These are phyloP conservation scores for Cactoblastis cactorum DNA, from an alignment of 2,888 invertebrate species.

Conservation along the genomic window DNA sequence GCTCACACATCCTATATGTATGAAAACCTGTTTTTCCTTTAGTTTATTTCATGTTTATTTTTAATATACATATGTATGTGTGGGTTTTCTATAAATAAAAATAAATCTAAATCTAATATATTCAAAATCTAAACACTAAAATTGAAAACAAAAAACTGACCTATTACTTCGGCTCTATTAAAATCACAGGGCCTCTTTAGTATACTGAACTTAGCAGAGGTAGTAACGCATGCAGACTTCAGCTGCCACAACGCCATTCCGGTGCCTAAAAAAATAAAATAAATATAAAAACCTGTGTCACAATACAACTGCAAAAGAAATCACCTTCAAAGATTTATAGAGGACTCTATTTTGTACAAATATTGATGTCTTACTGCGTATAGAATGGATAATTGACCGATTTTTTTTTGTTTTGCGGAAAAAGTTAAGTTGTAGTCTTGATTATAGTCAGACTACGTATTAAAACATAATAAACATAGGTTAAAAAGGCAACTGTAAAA, in stretches of 20 bases:
- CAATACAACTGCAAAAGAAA: conserved; percentile 31
- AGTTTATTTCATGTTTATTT: no score
- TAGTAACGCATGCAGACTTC: conserved; percentile 41
- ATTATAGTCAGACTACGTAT: no score
- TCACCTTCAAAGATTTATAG: conserved; percentile 37
- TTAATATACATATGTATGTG: no score
- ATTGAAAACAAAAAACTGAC: background rate
- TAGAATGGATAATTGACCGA: background rate
- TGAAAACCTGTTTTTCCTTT: no score
- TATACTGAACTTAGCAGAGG: conserved; percentile 28
- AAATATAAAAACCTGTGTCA: conserved; percentile 29
- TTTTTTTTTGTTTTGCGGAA: no score
- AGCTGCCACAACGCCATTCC: conserved; percentile 34
- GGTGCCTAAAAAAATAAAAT: conserved; percentile 48
- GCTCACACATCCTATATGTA: no score
- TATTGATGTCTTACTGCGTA: background rate
- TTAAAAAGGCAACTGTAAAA: no score
- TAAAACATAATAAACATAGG: no score
- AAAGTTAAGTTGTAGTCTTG: no score
- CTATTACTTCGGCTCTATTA: background rate
- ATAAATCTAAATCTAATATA: no score
- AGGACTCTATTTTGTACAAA: conserved; percentile 27
- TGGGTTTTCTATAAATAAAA: no score
- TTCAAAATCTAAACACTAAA: background rate
- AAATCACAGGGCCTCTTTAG: conserved; percentile 15